Evolutionary conservation across 2,888 invertebrate species (phyloP).

Genomic region (Ophion slaviceki): DNA sequence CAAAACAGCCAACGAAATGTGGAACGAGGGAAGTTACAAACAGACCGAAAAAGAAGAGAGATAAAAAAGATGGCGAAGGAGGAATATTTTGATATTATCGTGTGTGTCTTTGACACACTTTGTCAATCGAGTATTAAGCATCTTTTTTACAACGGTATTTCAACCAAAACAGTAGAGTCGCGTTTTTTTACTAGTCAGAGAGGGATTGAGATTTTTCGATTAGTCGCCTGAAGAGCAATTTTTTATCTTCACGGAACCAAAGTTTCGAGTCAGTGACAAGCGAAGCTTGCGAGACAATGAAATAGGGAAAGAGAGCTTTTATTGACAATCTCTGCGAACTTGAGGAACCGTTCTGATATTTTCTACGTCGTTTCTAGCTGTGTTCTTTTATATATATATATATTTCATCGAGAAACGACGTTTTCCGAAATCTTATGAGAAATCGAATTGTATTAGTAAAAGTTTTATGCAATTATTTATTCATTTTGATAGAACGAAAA

Average conservation of each 20-base stretch:
- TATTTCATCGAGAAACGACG: constrained; percentile 1
- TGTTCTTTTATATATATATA: background rate
- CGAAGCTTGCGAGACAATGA: background rate
- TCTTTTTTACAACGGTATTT: constrained; percentile 5
- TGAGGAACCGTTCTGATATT: background rate
- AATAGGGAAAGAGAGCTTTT: background rate
- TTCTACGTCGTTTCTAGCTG: background rate
- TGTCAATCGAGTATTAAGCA: constrained; percentile 21
- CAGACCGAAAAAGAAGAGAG: background rate
- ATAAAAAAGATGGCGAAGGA: background rate
- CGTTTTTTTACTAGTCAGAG: constrained; percentile 48
- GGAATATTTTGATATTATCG: constrained; percentile 24
- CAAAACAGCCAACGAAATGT: background rate
- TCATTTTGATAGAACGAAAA: constrained; percentile 31
- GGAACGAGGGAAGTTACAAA: background rate
- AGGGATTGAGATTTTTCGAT: background rate
- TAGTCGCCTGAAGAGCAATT: constrained; percentile 2
- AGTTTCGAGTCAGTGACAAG: constrained; percentile 32
- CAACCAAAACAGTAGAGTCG: background rate
- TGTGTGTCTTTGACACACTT: background rate
- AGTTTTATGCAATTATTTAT: constrained; percentile 34
- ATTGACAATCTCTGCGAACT: background rate
- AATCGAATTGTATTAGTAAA: background rate
- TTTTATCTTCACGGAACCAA: constrained; percentile 31
- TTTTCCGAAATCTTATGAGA: background rate